Evolutionary conservation across 2,797 vertebrate genomes (phyloP), one percentile per base, ranked within the genome.

Genomic region (Arrhamphus sclerolepis): DNA sequence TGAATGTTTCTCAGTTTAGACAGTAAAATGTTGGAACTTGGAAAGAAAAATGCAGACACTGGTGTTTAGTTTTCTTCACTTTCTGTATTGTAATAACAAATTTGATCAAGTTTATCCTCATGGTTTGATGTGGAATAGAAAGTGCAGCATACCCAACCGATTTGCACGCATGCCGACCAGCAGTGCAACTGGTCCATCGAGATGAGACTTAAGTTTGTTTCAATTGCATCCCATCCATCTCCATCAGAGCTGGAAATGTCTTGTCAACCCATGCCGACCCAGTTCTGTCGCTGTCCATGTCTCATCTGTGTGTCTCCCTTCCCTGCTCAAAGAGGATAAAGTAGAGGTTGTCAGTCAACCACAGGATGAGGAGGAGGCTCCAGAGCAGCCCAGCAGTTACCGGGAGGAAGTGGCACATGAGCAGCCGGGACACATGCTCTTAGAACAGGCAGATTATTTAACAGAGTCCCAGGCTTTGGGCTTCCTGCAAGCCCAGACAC

Each of bases 251-350:
- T 90, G 93, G 88, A 93, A 90, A 89, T 84, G 86, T 92, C 88
- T 70, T 62, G 51, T 83, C 14, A 70, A 53, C 46, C 68, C 80
- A 72, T 74, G 91, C 72, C 72, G 84, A 24, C 72, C 73, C 52
- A 26, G 57, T 70, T 80, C 62, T 91, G 72, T 88, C 93, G 83
- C 91, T 80, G 90, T 89, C 92, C 90, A 92, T 92, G 87, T 94
- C 75, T 85, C 87, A 87, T 81, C 67, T 53, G 28, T 75, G 46
- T 72, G 65, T 81, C 68, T 56, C 54, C 90, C 82, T 40, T 62
- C 56, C 80, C 55, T 81, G 62, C 78, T 75, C 55, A 84, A 94
- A 93, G 92, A 94, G 85, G 91, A 92, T 85, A 89, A 80, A 62
- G 78, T 94, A 92, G 89, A 92, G 88, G 83, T 89, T 86, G 82